Evolutionary conservation across 2,797 vertebrate genomes (phyloP).

Genomic region (Eulemur albifrons): DNA sequence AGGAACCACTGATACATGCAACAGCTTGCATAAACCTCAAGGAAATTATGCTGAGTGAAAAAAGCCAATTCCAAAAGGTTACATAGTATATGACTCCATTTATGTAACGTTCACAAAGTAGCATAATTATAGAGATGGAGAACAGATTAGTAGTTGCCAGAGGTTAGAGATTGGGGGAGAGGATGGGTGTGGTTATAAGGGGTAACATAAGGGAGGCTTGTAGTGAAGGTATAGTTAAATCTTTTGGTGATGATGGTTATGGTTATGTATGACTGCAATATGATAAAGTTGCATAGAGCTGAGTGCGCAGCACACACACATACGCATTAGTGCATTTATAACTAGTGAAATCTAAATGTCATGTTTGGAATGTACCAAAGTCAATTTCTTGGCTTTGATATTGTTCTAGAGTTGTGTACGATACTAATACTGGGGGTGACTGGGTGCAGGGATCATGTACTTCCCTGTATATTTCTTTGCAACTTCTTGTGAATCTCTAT

Average conservation of each 20-base stretch:
- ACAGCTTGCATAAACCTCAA: not conserved
- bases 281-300: not conserved
- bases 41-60: not conserved
- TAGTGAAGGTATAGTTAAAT: not conserved
- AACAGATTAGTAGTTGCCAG: not conserved
- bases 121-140: slow-evolving; percentile 21
- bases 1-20: not conserved
- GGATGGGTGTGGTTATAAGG: not conserved
- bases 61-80: not conserved
- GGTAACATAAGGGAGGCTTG: not conserved
- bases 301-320: too few species aligned
- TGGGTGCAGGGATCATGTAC: not conserved
- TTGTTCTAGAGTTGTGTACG: not conserved
- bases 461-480: not conserved
- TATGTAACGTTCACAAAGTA: not conserved
- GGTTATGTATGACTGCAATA: not conserved
- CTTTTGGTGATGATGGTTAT: not conserved
- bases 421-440: not conserved
- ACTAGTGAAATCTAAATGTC: not conserved
- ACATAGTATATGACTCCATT: not conserved
- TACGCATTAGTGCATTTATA: fast-evolving
- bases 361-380: not conserved
- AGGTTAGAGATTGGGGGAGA: not conserved
- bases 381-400: not conserved
- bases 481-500: not conserved